These are phyloP conservation scores for Rhinoptilus africanus DNA, from an alignment of 2,113 vertebrate genomes.

Conservation along the genomic window DNA sequence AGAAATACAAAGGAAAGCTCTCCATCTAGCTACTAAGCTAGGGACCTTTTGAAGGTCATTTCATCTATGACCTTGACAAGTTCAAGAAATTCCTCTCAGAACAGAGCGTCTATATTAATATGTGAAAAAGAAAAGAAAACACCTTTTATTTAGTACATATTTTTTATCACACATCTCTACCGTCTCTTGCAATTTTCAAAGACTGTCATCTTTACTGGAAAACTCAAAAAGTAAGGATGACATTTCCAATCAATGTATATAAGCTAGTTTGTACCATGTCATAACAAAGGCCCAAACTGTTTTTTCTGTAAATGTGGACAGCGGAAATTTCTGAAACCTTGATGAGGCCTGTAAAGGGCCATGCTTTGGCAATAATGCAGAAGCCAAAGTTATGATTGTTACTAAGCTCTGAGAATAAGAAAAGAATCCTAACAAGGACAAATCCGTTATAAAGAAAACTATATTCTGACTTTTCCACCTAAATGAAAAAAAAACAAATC, in stretches of 20 bases:
- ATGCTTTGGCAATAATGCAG: background rate
- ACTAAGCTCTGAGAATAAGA: background rate
- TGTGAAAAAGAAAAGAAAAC: background rate
- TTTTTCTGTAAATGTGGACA: background rate
- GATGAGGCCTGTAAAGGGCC: background rate
- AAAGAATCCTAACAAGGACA: background rate
- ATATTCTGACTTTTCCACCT: background rate
- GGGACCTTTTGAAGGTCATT: background rate
- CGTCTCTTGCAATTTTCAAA: background rate
- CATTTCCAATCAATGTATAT: fast-evolving
- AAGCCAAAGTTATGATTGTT: background rate
- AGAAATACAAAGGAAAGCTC: background rate
- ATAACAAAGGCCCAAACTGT: background rate
- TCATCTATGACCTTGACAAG: background rate
- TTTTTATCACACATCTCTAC: background rate
- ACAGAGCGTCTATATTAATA: background rate
- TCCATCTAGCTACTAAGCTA: background rate
- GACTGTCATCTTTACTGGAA: background rate
- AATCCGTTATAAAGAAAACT: background rate
- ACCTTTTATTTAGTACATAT: background rate
- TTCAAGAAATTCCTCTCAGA: background rate
- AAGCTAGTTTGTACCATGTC: background rate
- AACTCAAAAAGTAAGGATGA: background rate
- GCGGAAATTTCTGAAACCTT: background rate
- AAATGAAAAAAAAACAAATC: background rate